A percentile compares a stretch with the other conserved stretches of the same genome.
Evolutionary conservation across 2,888 invertebrate genomes (phyloP).

Genomic region (Athalia cordata): DNA sequence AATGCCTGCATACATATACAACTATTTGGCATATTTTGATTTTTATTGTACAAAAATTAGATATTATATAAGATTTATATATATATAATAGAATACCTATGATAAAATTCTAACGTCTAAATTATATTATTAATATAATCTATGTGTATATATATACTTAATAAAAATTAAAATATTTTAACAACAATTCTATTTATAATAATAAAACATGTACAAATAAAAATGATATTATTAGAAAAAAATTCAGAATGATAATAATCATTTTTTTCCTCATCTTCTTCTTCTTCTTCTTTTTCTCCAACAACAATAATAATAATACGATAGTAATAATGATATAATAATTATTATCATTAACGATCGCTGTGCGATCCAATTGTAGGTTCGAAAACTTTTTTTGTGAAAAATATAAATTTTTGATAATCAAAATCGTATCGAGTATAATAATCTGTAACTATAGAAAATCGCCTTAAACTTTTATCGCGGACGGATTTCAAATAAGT

Average conservation of each 20-base stretch:
- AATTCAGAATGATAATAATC: too few relatives aligned
- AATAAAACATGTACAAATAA: slow-evolving; percentile 56
- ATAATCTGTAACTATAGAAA: background rate
- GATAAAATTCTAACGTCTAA: slow-evolving; percentile 11
- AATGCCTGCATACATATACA: slow-evolving; percentile 39
- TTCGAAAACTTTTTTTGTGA: too few relatives aligned
- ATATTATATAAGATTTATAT: slow-evolving; percentile 49
- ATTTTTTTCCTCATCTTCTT: too few relatives aligned
- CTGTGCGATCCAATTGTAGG: too few relatives aligned
- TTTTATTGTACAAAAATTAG: slow-evolving; percentile 65
- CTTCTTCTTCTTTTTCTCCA: too few relatives aligned
- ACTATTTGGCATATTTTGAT: slow-evolving; percentile 65
- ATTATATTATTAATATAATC: slow-evolving; percentile 13
- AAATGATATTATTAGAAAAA: slow-evolving; percentile 53
- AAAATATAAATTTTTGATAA: slow-evolving; percentile 44
- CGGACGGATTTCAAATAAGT: background rate
- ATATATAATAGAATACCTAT: slow-evolving; percentile 13
- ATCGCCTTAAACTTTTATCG: background rate
- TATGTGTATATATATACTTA: slow-evolving; percentile 25
- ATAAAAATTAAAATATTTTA: slow-evolving; percentile 50
- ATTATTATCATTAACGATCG: too few relatives aligned
- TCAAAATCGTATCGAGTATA: background rate
- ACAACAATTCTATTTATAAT: too few relatives aligned
- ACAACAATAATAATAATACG: too few relatives aligned
- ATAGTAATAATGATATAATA: too few relatives aligned